Base-by-base conservation (phyloP, 2,797 vertebrate species). In the Vireo griseus region DNA sequence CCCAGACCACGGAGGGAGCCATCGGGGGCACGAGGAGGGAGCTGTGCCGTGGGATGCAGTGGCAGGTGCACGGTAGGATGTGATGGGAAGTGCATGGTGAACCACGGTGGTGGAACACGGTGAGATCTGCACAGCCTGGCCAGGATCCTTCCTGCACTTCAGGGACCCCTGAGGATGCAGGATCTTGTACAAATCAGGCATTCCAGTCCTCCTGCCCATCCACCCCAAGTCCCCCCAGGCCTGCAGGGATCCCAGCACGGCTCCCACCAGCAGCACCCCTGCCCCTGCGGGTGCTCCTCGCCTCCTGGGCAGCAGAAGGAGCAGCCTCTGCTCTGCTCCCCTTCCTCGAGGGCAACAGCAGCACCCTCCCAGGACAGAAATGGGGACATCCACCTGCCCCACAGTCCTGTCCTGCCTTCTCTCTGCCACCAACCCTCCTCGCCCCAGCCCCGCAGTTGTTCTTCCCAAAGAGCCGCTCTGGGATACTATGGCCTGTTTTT, bases 401-500 rank as follows among this genome's bases (percentile, higher is more conserved):
- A 40, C 63, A 73, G 33, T 48, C 42, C 74, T 4, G 3, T 39
- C 69, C 84, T 65, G 68, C 83, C 59, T 45, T 33, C 66, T 12
- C 63, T 10, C 21, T 20, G 50, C 78, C 16, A 0, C 5, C 5
- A 11, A 40, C 75, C 50, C 66, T 80, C 73, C 79, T 77, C 5
- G 1, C 26, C 62, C 68, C 37, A 7, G 40, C 76, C 57, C 31
- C 5, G 0, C 11, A 21, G 45, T 45, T 0, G 0, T 37, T 54
- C 65, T 79, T 77, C 79, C 80, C 83, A 48, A 78, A 58, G 74
- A 79, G 59, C 40, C 10, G 0, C 94, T 55, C 84, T 50, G 80
- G 86, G 76, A 87, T 75, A 10, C 67, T 35, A 42, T 9, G 76
- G 89, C 86, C 91, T 80, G 91, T 90, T 94, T 83, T 95, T 78